Evolutionary conservation across 2,888 invertebrate species (phyloP).

Genomic region (Geotrupes spiniger): DNA sequence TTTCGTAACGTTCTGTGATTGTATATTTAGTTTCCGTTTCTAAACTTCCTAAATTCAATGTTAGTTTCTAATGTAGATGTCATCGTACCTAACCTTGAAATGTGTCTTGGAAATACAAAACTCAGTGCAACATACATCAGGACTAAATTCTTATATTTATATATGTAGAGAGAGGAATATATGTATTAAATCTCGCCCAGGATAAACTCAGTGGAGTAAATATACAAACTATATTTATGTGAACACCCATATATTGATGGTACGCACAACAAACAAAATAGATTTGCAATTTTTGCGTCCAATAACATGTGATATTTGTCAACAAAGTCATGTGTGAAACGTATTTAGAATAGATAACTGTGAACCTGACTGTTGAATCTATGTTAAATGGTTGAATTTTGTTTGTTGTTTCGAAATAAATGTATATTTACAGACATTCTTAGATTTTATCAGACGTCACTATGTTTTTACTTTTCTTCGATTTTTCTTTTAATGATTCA

Average conservation of each 20-base stretch:
- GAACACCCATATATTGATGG: conserved; percentile 24
- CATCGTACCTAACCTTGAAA: conserved; percentile 26
- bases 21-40: conserved; percentile 36
- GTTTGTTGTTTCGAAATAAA: conserved; percentile 20
- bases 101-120: conserved; percentile 9
- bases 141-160: conserved; percentile 6
- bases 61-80: conserved; percentile 33
- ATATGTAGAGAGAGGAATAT: conserved; percentile 7
- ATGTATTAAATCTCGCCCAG: conserved; percentile 29
- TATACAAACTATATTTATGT: conserved; percentile 35
- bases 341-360: conserved; percentile 5
- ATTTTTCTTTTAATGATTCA: neutral
- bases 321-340: conserved; percentile 15
- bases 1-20: conserved; percentile 45
- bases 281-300: conserved; percentile 33
- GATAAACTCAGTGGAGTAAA: conserved; percentile 42
- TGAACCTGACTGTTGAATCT: conserved; percentile 14
- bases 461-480: conserved; percentile 10
- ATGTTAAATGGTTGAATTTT: conserved; percentile 25
- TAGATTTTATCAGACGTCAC: neutral
- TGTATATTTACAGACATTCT: conserved; percentile 17
- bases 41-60: conserved; percentile 38
- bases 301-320: conserved; percentile 26
- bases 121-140: conserved; percentile 6
- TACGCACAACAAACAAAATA: conserved; percentile 41